Evolutionary conservation across 1,140 invertebrate species (phyloP).

Genomic region (Cryptotermes secundus): DNA sequence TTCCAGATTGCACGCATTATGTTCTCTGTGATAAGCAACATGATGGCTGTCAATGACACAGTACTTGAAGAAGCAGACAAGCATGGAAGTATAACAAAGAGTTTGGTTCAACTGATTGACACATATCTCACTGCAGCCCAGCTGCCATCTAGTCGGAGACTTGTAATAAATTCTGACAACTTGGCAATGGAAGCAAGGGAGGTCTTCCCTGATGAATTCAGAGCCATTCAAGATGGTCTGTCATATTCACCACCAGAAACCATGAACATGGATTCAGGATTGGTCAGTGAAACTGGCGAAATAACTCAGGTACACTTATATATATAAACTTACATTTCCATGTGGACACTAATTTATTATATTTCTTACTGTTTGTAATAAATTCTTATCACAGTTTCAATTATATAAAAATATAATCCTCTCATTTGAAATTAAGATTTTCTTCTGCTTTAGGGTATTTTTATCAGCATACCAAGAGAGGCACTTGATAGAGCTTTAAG

Average conservation of each 20-base stretch:
- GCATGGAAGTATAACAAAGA: constrained; percentile 37
- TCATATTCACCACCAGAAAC: not conserved
- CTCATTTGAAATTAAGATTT: not conserved
- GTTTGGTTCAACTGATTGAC: constrained; percentile 43
- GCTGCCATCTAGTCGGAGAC: constrained; percentile 38
- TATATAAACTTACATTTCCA: no score
- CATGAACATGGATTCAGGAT: no score
- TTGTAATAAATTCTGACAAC: constrained; percentile 40
- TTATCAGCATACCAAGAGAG: constrained; percentile 34
- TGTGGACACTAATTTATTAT: no score
- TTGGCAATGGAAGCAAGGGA: constrained; percentile 36
- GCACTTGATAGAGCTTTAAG: constrained; percentile 27
- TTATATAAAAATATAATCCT: no score
- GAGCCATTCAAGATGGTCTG: not conserved
- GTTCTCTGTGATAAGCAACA: constrained; percentile 45
- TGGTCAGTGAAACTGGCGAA: no score
- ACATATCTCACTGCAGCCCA: constrained; percentile 40
- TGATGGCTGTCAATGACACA: constrained; percentile 44
- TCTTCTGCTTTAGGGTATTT: constrained; percentile 31
- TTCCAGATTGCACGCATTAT: constrained; percentile 44
- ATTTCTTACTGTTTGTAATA: no score
- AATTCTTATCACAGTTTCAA: no score
- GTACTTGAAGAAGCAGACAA: constrained; percentile 39
- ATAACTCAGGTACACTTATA: no score
- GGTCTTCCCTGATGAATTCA: not conserved